Evolutionary conservation across 2,888 invertebrate species (phyloP).

Genomic region (Catocala nupta): DNA sequence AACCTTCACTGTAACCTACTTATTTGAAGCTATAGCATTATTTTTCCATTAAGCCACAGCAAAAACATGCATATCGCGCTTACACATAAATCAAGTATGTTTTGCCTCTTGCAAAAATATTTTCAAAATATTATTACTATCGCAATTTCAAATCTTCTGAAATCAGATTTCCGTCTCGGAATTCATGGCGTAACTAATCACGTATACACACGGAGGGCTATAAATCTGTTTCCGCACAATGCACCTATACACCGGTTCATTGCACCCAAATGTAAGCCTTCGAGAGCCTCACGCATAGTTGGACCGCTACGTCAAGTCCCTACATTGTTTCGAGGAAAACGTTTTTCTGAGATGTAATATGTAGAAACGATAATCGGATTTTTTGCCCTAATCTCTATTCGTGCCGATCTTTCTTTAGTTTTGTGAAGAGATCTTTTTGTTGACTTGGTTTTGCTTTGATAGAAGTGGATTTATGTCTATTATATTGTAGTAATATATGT

Average conservation of each 20-base stretch:
- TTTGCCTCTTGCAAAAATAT: not conserved
- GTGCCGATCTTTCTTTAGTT: too few relatives aligned
- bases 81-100: not conserved
- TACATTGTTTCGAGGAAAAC: slow-evolving; percentile 37
- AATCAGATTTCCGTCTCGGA: slow-evolving; percentile 22
- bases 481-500: too few relatives aligned
- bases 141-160: slow-evolving; percentile 1
- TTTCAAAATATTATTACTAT: not conserved
- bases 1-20: too few relatives aligned
- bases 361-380: slow-evolving; percentile 11
- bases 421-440: not conserved
- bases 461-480: too few relatives aligned
- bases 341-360: slow-evolving; percentile 11
- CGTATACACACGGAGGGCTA: slow-evolving; percentile 19
- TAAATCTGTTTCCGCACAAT: slow-evolving; percentile 49
- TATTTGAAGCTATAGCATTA: too few relatives aligned
- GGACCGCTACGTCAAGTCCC: slow-evolving; percentile 23
- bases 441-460: not conserved
- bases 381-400: not conserved
- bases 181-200: slow-evolving; percentile 31
- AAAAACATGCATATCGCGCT: too few relatives aligned
- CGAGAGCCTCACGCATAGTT: slow-evolving; percentile 49
- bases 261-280: slow-evolving; percentile 45
- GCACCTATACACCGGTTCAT: slow-evolving; percentile 49
- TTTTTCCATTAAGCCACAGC: too few relatives aligned